These are phyloP conservation scores for Ceratosolen solmsi DNA, from an alignment of 1,140 invertebrate genomes.

Conservation along the genomic window DNA sequence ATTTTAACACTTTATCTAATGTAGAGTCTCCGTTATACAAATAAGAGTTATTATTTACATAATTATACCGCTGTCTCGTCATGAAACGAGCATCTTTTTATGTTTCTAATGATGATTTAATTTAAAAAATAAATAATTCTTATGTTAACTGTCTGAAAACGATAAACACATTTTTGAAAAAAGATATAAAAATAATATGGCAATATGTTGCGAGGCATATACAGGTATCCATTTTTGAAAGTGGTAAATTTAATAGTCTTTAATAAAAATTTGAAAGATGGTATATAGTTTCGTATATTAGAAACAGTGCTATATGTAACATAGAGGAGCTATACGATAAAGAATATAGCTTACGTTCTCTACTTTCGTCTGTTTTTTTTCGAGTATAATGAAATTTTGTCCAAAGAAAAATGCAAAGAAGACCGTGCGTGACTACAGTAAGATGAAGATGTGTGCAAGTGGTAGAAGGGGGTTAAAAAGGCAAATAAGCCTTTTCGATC, in stretches of 20 bases:
- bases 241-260: background rate
- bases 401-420: slow-evolving; percentile 41
- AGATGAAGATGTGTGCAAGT: background rate
- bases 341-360: background rate
- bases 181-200: too few relatives aligned
- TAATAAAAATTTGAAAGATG: slow-evolving; percentile 20
- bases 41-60: too few relatives aligned
- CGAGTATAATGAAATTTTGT: slow-evolving; percentile 61
- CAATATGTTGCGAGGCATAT: background rate
- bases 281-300: background rate
- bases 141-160: too few relatives aligned
- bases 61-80: too few relatives aligned
- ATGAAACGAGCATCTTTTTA: too few relatives aligned
- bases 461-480: background rate
- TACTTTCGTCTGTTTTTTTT: background rate
- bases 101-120: too few relatives aligned
- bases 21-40: slow-evolving; percentile 50
- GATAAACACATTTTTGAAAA: too few relatives aligned
- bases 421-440: background rate
- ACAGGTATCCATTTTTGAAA: slow-evolving; percentile 10
- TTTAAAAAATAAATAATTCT: too few relatives aligned
- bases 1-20: slow-evolving; percentile 70
- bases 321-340: background rate
- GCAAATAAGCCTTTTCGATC: slow-evolving; percentile 64
- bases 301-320: slow-evolving; percentile 1